Evolutionary conservation across 92 coral and sea anemone genomes (phyloP).

Genomic region (Epizoanthus scotinus): DNA sequence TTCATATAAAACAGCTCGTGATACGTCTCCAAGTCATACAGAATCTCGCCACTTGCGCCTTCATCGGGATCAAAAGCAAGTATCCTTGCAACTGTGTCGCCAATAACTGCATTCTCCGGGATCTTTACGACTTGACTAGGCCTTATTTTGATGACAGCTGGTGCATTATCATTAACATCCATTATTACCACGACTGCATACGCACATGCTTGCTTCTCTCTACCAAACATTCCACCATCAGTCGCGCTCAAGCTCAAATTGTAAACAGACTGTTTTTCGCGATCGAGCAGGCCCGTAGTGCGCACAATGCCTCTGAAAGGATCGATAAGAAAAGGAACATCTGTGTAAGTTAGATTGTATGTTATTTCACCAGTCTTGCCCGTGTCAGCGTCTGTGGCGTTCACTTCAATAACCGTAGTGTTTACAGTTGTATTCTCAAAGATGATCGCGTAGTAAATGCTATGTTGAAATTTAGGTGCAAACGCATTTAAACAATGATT

Average conservation of each 20-base stretch:
- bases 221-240: conserved; percentile 56
- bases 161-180: conserved; percentile 58
- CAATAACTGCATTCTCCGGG: conserved; percentile 50
- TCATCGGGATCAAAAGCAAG: conserved; percentile 50
- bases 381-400: conserved; percentile 57
- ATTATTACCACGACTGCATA: conserved; percentile 21
- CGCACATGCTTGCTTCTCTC: conserved; percentile 44
- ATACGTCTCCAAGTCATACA: neutral
- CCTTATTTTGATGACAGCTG: conserved; percentile 29
- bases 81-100: conserved; percentile 37
- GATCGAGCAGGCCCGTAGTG: conserved; percentile 35
- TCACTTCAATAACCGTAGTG: conserved; percentile 40
- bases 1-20: conserved; percentile 34
- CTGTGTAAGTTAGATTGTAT: conserved; percentile 36
- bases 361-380: conserved; percentile 53
- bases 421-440: conserved; percentile 54
- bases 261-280: conserved; percentile 45
- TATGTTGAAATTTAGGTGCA: conserved; percentile 46
- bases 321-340: conserved; percentile 48
- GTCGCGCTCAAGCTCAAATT: conserved; percentile 56
- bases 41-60: conserved; percentile 41
- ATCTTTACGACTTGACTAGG: conserved; percentile 46
- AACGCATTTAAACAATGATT: conserved; percentile 49
- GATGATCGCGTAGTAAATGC: conserved; percentile 32
- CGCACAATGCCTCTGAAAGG: conserved; percentile 45